Evolutionary conservation across 1,140 invertebrate species (phyloP).

Genomic region (Drosophila nikananu): DNA sequence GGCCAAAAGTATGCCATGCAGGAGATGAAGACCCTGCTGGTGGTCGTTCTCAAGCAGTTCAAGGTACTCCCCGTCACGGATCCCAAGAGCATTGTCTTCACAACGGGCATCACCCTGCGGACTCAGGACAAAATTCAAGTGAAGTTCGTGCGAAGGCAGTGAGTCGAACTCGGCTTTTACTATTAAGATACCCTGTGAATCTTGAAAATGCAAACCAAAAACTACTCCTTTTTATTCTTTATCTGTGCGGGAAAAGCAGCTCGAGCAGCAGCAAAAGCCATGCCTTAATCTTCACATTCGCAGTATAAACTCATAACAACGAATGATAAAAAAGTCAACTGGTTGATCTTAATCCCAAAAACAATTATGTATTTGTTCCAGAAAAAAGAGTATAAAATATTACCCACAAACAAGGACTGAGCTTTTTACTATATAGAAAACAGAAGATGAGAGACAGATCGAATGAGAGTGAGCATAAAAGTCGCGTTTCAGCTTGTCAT

Average conservation of each 20-base stretch:
- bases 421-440: background rate
- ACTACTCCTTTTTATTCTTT: background rate
- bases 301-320: background rate
- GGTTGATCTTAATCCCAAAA: background rate
- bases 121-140: constrained; percentile 63
- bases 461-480: background rate
- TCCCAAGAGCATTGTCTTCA: constrained; percentile 62
- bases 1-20: constrained; percentile 86
- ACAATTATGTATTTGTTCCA: no score
- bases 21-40: constrained; percentile 85
- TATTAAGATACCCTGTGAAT: background rate
- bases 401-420: no score
- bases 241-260: background rate
- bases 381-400: no score
- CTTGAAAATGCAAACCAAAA: background rate
- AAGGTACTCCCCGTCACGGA: constrained; percentile 79
- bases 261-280: no score
- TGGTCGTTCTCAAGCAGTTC: constrained; percentile 84
- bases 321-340: background rate
- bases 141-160: constrained; percentile 58
- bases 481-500: background rate
- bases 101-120: constrained; percentile 66
- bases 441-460: no score
- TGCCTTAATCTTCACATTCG: no score
- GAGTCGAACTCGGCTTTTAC: background rate